phyloP scores from a whole-genome alignment of 2,113 vertebrate species.

The Chlorocebus sabaeus region DNA sequence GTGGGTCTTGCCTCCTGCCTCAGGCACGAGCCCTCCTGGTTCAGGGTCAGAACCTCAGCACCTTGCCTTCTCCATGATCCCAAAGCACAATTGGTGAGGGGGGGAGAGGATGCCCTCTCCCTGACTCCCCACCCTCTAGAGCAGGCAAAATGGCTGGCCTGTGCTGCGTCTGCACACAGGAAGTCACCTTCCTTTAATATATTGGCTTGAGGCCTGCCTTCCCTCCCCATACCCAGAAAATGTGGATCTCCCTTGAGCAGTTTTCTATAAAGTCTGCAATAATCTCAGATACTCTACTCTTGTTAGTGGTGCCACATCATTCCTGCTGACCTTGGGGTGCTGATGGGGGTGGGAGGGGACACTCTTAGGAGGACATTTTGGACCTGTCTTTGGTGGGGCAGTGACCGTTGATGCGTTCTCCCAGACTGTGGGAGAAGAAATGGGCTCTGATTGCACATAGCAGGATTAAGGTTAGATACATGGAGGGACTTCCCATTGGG shows the following conservation, averaged over 20 bases:
- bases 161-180: conserved; percentile 53
- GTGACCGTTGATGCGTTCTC: background rate
- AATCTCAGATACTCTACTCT: conserved; percentile 42
- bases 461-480: background rate
- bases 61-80: conserved; percentile 74
- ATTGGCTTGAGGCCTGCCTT: conserved; percentile 41
- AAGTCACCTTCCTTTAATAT: background rate
- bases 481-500: background rate
- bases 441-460: background rate
- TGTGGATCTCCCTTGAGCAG: conserved; percentile 46
- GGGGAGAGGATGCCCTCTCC: conserved; percentile 55
- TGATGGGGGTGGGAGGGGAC: background rate
- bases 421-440: background rate
- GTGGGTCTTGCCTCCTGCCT: conserved; percentile 35
- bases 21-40: conserved; percentile 55
- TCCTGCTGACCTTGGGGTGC: conserved; percentile 20
- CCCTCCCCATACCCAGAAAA: background rate
- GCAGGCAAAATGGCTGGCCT: conserved; percentile 69
- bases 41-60: conserved; percentile 38
- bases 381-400: background rate
- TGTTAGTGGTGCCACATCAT: conserved; percentile 49
- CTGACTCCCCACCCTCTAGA: conserved; percentile 50
- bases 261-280: conserved; percentile 81
- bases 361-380: background rate
- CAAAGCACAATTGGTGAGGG: conserved; percentile 75